A percentile compares a stretch with the other conserved stretches of the same genome.
Conservation (phyloP, 2,797 vertebrate genomes). For the Adelosebastes latens region DNA sequence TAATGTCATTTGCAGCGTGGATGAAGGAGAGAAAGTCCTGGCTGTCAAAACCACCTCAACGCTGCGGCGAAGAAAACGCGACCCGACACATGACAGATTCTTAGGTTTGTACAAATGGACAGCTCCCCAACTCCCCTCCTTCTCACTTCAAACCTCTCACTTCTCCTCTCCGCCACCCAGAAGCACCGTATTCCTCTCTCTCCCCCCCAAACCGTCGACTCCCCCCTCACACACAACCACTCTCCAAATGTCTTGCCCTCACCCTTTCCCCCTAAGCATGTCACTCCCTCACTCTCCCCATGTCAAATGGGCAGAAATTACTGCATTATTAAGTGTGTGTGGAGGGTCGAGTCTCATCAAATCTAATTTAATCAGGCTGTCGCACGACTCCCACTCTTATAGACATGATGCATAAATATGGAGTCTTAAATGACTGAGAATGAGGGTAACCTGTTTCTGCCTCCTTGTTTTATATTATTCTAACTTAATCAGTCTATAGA, state of each 20-base stretch:
- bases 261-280: constrained; percentile 40
- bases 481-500: not conserved
- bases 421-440: constrained; percentile 14
- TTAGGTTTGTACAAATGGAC: constrained; percentile 96
- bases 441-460: not conserved
- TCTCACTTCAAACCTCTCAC: constrained; percentile 42
- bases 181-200: constrained; percentile 22
- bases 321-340: constrained; percentile 92
- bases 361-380: constrained; percentile 90
- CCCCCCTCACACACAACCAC: constrained; percentile 43
- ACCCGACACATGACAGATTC: constrained; percentile 97
- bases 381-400: constrained; percentile 81
- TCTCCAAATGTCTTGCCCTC: constrained; percentile 55
- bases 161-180: constrained; percentile 11
- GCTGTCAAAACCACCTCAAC: constrained; percentile 90
- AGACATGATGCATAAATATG: constrained; percentile 78
- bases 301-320: constrained; percentile 93
- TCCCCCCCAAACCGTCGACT: not conserved
- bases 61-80: constrained; percentile 85
- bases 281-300: constrained; percentile 60
- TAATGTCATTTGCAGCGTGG: constrained; percentile 96
- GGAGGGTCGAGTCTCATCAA: constrained; percentile 81
- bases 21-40: constrained; percentile 88
- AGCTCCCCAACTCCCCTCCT: constrained; percentile 74
- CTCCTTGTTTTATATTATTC: not conserved